Conservation (phyloP, 2,797 vertebrate genomes). For the Chelon auratus region DNA sequence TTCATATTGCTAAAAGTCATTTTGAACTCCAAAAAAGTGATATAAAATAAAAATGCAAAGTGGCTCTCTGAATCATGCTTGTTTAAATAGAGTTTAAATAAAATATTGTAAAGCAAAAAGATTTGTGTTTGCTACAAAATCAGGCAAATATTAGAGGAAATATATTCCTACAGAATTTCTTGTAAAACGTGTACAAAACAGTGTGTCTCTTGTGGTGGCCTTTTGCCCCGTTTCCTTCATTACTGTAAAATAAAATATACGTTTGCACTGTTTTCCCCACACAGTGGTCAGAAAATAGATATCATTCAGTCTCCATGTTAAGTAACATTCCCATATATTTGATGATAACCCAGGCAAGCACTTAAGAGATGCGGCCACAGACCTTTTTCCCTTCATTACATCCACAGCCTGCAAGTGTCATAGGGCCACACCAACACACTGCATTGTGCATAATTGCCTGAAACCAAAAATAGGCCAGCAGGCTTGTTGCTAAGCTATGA, state of each 20-base stretch:
- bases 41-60: not conserved
- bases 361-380: slow-evolving; percentile 47
- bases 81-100: too few relatives aligned
- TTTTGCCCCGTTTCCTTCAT: not conserved
- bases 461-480: slow-evolving; percentile 75
- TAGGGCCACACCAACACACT: slow-evolving; percentile 52
- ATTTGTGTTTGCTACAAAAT: not conserved
- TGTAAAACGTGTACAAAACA: not conserved
- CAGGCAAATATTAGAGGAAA: not conserved
- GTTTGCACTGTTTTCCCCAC: not conserved
- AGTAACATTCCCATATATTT: slow-evolving; percentile 26
- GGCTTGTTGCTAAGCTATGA: slow-evolving; percentile 79
- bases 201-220: not conserved
- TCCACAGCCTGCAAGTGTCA: slow-evolving; percentile 59
- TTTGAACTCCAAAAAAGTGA: not conserved
- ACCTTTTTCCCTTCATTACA: slow-evolving; percentile 63
- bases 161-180: not conserved
- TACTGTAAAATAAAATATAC: not conserved
- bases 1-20: not conserved
- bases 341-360: slow-evolving; percentile 17
- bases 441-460: slow-evolving; percentile 75
- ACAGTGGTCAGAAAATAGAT: slow-evolving; percentile 3
- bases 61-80: not conserved
- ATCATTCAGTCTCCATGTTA: slow-evolving; percentile 13
- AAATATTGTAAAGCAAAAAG: too few relatives aligned